A percentile compares a stretch with the other conserved stretches of the same genome.
phyloP scores from a whole-genome alignment of 2,888 invertebrate genomes.

The Luffia ferchaultella region DNA sequence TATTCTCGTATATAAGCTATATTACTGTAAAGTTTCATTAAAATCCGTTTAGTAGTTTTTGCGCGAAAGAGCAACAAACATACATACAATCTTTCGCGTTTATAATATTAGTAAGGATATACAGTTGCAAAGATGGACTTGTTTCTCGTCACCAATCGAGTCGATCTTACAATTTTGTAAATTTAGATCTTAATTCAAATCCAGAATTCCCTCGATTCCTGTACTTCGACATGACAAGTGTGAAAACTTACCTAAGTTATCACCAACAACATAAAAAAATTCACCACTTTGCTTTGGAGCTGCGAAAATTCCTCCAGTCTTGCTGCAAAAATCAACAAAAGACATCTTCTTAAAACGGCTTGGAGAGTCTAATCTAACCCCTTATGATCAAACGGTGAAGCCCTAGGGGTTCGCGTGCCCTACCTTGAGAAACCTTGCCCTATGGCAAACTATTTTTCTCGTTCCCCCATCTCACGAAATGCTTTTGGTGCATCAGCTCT shows the following conservation, averaged over 20 bases:
- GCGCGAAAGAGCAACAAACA: background rate
- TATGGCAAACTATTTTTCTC: too few species aligned
- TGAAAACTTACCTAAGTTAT: background rate
- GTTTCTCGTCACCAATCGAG: background rate
- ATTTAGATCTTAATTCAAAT: background rate
- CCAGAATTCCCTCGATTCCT: background rate
- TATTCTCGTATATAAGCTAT: background rate
- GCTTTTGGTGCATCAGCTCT: too few species aligned
- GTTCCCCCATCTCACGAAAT: too few species aligned
- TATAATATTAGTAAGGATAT: background rate
- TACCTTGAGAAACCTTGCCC: too few species aligned
- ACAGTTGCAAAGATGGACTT: background rate
- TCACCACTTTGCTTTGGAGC: background rate
- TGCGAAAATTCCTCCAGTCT: too few species aligned
- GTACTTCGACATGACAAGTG: background rate
- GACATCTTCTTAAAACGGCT: too few species aligned
- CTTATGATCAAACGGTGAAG: background rate
- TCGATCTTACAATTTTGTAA: background rate
- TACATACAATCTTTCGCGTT: background rate
- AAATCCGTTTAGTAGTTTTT: background rate
- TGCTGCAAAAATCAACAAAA: too few species aligned
- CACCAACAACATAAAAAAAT: background rate
- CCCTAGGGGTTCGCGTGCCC: background rate
- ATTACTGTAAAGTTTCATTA: background rate
- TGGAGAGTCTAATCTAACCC: too few species aligned